Evolutionary conservation across 2,797 vertebrate species (phyloP).

Genomic region (Fratercula arctica): DNA sequence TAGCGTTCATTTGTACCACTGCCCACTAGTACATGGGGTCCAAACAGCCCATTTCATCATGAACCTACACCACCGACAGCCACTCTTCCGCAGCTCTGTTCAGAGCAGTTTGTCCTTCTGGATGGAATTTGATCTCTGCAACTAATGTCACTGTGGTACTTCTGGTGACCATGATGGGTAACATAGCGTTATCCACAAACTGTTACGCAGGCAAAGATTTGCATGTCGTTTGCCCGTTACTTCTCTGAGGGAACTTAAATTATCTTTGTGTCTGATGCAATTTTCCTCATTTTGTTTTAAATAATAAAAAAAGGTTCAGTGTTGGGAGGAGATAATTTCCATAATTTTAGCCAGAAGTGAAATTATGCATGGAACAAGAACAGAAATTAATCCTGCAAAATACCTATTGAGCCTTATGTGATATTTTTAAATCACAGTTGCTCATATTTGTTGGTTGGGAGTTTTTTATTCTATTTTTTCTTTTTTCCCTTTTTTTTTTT

Average conservation of each 20-base stretch:
- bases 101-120: neutral
- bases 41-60: conserved; percentile 2
- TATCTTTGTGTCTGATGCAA: neutral
- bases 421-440: neutral
- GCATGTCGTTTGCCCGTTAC: neutral
- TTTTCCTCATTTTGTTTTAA: conserved; percentile 4
- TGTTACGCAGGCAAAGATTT: neutral
- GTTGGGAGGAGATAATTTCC: neutral
- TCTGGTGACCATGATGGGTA: neutral
- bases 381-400: conserved; percentile 13
- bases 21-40: neutral
- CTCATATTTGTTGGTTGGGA: neutral
- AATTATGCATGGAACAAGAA: neutral
- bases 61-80: neutral
- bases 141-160: neutral
- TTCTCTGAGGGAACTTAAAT: neutral
- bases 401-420: neutral
- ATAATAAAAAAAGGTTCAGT: neutral
- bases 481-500: neutral
- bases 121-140: neutral
- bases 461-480: accelerated
- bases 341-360: conserved; percentile 37
- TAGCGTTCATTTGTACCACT: neutral
- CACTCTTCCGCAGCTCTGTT: neutral
- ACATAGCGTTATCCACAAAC: accelerated